These are phyloP conservation scores for Ochotona curzoniae DNA, from an alignment of 2,113 vertebrate genomes.

Conservation along the genomic window DNA sequence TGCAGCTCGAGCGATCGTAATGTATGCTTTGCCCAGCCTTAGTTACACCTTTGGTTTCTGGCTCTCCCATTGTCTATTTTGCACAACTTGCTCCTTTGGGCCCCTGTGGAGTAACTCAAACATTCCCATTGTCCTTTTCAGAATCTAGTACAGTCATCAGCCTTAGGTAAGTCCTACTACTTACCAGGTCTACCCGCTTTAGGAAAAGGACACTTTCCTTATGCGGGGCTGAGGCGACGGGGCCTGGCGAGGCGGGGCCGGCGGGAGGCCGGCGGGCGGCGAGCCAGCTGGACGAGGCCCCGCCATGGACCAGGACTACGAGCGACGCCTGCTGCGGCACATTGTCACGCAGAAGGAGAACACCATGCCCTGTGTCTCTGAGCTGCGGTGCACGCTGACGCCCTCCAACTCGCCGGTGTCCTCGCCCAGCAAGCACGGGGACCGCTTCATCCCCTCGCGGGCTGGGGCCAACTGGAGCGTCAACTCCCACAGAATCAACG, in stretches of 20 bases:
- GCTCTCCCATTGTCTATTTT: not conserved
- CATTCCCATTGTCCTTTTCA: not conserved
- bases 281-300: slow-evolving; percentile 43
- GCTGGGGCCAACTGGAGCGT: slow-evolving; percentile 99
- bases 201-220: not conserved
- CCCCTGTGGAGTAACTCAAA: not conserved
- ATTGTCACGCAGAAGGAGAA: slow-evolving; percentile 98
- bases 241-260: slow-evolving; percentile 61
- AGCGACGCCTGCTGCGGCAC: slow-evolving; percentile 95
- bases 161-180: not conserved
- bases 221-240: slow-evolving; percentile 43
- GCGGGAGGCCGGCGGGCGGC: slow-evolving; percentile 16
- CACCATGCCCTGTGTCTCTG: slow-evolving; percentile 91
- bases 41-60: not conserved
- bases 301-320: slow-evolving; percentile 97
- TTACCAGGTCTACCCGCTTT: not conserved
- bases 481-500: slow-evolving; percentile 98
- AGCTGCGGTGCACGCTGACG: slow-evolving; percentile 93
- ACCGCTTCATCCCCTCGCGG: slow-evolving; percentile 98
- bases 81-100: not conserved
- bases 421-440: slow-evolving; percentile 97
- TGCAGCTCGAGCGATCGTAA: not conserved
- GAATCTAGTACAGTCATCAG: not conserved
- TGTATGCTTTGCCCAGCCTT: not conserved
- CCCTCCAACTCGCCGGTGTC: slow-evolving; percentile 97